These are phyloP conservation scores for Nycticryphes semicollaris DNA, from an alignment of 2,113 vertebrate species.

Conservation along the genomic window DNA sequence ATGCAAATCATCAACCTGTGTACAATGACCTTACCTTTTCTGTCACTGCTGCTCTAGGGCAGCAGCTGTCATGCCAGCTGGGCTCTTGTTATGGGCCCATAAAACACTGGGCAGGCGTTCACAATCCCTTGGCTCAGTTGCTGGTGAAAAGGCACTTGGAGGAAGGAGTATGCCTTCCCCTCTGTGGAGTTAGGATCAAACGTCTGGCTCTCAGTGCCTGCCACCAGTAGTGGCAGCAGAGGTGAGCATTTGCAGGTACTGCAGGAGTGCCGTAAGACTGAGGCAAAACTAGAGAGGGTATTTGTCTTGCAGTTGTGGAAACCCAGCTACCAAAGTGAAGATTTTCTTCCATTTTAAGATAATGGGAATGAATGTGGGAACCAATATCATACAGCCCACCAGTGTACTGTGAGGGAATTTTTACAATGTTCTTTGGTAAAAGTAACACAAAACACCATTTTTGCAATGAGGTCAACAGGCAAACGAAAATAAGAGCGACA, in stretches of 20 bases:
- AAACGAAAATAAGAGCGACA: not conserved
- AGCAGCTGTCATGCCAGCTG: conserved; percentile 30
- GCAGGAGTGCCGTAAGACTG: not conserved
- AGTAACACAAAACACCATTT: not conserved
- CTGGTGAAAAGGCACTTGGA: conserved; percentile 31
- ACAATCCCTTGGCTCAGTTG: conserved; percentile 31
- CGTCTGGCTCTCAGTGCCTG: not conserved
- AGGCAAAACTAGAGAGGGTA: not conserved
- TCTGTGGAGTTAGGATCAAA: not conserved
- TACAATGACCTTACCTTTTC: conserved; percentile 52
- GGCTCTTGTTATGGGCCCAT: not conserved
- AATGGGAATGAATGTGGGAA: not conserved
- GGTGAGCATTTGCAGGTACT: not conserved
- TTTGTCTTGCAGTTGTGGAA: not conserved
- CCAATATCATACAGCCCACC: not conserved
- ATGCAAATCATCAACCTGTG: not conserved
- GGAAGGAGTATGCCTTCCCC: conserved; percentile 33
- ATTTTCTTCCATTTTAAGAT: not conserved
- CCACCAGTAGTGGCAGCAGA: not conserved
- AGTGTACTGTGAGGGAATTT: rapidly evolving
- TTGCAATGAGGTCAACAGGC: not conserved
- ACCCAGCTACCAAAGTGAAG: not conserved
- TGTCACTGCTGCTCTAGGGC: not conserved
- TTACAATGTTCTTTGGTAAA: not conserved
- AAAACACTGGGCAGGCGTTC: not conserved